These are phyloP conservation scores for Paraescarpia echinospica DNA, from an alignment of 1,140 invertebrate genomes.

Conservation along the genomic window DNA sequence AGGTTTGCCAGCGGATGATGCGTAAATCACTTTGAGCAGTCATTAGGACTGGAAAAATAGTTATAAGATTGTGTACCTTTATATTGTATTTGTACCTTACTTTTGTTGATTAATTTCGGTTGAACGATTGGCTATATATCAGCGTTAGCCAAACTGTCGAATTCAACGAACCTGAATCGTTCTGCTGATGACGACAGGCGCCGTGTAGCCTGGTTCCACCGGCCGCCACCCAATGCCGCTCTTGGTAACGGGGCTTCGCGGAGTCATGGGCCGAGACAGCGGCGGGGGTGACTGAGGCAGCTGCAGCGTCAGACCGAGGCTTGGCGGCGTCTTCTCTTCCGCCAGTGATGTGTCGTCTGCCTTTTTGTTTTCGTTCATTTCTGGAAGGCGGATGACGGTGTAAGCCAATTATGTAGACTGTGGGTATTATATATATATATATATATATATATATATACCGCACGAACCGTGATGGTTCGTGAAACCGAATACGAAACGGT, in stretches of 20 bases:
- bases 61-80: no score
- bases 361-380: not conserved
- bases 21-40: no score
- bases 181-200: not conserved
- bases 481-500: not conserved
- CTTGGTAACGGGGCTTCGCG: not conserved
- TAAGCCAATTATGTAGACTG: not conserved
- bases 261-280: constrained; percentile 4
- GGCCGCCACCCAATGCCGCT: constrained; percentile 12
- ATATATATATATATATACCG: not conserved
- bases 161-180: not conserved
- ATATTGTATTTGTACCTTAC: no score
- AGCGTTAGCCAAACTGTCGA: not conserved
- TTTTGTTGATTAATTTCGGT: no score
- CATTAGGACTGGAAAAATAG: no score
- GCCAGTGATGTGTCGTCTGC: not conserved
- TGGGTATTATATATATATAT: no score
- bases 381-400: not conserved
- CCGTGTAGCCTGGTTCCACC: constrained; percentile 13
- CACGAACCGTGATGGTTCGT: no score
- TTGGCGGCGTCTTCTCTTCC: not conserved
- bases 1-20: no score
- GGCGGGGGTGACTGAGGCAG: not conserved
- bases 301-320: not conserved
- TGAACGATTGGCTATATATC: not conserved